A percentile compares a stretch with the other conserved stretches of the same genome.
Evolutionary conservation across 2,888 invertebrate species (phyloP).

Genomic region (Nezara viridula): DNA sequence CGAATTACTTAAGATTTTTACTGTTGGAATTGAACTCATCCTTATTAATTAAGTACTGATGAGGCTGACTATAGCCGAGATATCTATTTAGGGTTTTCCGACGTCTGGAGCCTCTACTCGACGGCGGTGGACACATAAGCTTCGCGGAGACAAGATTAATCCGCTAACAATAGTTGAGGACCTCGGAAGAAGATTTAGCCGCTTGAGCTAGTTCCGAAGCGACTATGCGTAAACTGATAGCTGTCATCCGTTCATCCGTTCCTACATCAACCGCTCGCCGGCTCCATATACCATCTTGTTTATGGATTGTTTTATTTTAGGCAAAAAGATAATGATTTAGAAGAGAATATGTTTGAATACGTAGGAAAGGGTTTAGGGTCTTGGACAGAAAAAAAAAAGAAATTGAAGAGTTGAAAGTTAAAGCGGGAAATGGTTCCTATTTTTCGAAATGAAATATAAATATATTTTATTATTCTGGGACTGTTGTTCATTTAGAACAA

Average conservation of each 20-base stretch:
- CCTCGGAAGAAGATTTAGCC: not conserved
- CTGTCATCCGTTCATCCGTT: not conserved
- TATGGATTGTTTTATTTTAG: not conserved
- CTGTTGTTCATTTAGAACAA: no score
- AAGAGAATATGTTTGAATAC: no score
- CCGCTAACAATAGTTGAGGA: not conserved
- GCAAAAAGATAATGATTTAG: no score
- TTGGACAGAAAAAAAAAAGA: no score
- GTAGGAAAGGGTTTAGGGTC: no score
- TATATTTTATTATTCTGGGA: no score
- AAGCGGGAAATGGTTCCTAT: no score
- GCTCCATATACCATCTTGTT: not conserved
- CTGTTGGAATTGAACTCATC: no score
- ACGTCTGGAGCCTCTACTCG: not conserved
- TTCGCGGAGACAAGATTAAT: not conserved
- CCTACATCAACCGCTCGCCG: not conserved
- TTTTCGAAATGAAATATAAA: no score
- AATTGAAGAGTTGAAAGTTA: no score
- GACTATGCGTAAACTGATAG: slow-evolving; percentile 19
- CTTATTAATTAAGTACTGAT: no score
- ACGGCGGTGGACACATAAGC: not conserved
- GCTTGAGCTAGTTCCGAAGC: not conserved
- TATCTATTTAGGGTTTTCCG: not conserved
- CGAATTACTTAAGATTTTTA: no score
- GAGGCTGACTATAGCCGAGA: not conserved